Evolutionary conservation across 2,888 invertebrate genomes (phyloP).

Genomic region (Alviniconcha strummeri): DNA sequence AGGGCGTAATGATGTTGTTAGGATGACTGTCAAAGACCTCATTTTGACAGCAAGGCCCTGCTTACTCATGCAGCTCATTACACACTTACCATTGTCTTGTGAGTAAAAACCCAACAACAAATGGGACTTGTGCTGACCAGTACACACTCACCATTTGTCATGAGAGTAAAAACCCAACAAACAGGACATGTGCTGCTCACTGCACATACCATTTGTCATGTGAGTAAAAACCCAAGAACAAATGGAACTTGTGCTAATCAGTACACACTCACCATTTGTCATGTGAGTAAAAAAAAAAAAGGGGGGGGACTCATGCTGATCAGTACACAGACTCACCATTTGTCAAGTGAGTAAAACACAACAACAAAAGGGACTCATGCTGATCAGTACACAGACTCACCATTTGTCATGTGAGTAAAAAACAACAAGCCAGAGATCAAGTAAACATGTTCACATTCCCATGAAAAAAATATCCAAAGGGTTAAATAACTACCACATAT

Average conservation of each 20-base stretch:
- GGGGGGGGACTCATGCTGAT: neutral
- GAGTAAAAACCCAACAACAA: neutral
- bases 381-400: no score
- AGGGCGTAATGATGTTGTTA: no score
- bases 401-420: neutral
- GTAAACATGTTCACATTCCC: slow-evolving; percentile 10
- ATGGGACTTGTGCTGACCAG: no score
- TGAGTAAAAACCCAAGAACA: neutral
- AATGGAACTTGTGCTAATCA: no score
- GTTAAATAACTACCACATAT: slow-evolving; percentile 3
- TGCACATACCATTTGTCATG: neutral
- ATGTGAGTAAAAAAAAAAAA: slow-evolving; percentile 14
- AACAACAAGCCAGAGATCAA: neutral
- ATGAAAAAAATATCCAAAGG: slow-evolving; percentile 8
- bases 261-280: neutral
- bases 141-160: neutral
- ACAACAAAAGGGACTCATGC: no score
- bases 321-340: no score
- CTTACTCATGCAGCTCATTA: no score
- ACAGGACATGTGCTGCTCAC: no score
- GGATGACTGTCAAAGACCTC: no score
- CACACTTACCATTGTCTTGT: neutral
- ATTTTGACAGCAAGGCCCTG: no score
- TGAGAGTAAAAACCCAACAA: neutral
- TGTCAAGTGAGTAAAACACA: neutral